A percentile compares a stretch with the other conserved stretches of the same genome.
Conservation (phyloP, 2,888 invertebrate genomes). For the Drosophila helvetica region DNA sequence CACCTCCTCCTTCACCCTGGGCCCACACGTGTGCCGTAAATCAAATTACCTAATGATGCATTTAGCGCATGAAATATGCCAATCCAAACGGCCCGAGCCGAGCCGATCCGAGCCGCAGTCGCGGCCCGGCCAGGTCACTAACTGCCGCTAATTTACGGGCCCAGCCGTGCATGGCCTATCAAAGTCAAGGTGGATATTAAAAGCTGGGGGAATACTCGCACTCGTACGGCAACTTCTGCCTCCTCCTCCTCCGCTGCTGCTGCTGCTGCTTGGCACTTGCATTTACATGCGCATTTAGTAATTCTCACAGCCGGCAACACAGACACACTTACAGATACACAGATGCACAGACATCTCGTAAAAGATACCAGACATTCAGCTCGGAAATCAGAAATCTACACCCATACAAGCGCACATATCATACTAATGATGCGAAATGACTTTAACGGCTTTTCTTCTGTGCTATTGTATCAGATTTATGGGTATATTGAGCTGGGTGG, state of each 20-base stretch:
- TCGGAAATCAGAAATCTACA: constrained; percentile 64
- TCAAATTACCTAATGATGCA: constrained; percentile 77
- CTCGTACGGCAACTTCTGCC: constrained; percentile 43
- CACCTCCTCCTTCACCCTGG: constrained; percentile 2
- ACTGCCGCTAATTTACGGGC: constrained; percentile 74
- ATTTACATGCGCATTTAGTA: constrained; percentile 60
- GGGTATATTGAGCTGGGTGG: constrained; percentile 19
- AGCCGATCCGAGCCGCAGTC: constrained; percentile 47
- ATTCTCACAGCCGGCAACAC: constrained; percentile 68
- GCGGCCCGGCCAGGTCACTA: constrained; percentile 69
- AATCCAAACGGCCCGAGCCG: constrained; percentile 37
- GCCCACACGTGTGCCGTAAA: constrained; percentile 66
- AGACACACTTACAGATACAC: constrained; percentile 4
- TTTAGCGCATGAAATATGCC: constrained; percentile 79
- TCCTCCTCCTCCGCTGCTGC: constrained; percentile 1
- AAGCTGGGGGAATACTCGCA: constrained; percentile 59
- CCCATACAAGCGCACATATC: constrained; percentile 69
- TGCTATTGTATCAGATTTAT: background rate
- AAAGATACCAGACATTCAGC: background rate
- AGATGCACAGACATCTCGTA: background rate
- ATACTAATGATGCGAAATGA: constrained; percentile 82
- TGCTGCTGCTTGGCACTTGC: too few relatives aligned
- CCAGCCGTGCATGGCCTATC: constrained; percentile 70
- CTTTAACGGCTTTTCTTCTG: constrained; percentile 76
- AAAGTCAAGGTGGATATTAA: constrained; percentile 79